Conservation (phyloP, 2,888 invertebrate genomes). For the Gastrophysa polygoni region DNA sequence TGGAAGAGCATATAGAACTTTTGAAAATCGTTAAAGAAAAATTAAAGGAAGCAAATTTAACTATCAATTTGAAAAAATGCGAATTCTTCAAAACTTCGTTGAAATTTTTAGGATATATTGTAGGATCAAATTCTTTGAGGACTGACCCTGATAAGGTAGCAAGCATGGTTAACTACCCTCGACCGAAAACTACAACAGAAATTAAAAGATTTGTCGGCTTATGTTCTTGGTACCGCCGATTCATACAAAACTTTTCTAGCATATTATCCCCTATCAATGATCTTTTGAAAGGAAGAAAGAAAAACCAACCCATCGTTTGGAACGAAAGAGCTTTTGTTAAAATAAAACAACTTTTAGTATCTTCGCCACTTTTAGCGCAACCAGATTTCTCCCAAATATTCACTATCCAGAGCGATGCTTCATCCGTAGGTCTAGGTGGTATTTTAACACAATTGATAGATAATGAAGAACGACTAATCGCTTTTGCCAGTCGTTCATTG, state of each 20-base stretch:
- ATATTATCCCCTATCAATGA: neutral
- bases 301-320: constrained; percentile 20
- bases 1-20: neutral
- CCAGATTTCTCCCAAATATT: constrained; percentile 8
- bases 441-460: constrained; percentile 28
- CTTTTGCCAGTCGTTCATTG: constrained; percentile 40
- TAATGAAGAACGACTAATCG: constrained; percentile 38
- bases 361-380: constrained; percentile 3
- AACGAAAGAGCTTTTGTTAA: neutral
- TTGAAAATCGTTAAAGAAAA: neutral
- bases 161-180: no score
- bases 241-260: constrained; percentile 28
- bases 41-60: constrained; percentile 18
- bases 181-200: constrained; percentile 38
- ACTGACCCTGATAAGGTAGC: constrained; percentile 16
- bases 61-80: constrained; percentile 38
- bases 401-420: constrained; percentile 38
- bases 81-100: constrained; percentile 33
- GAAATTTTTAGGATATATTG: constrained; percentile 25
- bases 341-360: constrained; percentile 9
- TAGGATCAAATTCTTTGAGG: constrained; percentile 15
- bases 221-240: constrained; percentile 29
- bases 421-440: neutral
- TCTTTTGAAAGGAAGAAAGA: constrained; percentile 2
- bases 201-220: constrained; percentile 36